Conservation (phyloP, 2,797 vertebrate species). For the Anas bernieri region DNA sequence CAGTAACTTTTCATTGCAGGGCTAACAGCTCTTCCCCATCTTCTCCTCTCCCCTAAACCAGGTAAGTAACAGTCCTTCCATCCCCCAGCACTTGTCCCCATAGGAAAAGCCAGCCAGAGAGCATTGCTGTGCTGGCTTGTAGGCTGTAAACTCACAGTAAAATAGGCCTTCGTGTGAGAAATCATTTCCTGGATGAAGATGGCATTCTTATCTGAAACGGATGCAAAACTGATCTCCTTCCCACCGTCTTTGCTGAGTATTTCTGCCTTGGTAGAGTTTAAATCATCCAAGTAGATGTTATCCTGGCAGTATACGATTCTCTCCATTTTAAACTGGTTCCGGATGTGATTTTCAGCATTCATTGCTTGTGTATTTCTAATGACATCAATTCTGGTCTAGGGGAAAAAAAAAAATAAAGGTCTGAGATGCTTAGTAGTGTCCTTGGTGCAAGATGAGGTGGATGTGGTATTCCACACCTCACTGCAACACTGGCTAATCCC, state of each 20-base stretch:
- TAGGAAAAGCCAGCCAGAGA: not conserved
- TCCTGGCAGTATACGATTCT: slow-evolving; percentile 88
- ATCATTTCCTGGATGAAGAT: slow-evolving; percentile 77
- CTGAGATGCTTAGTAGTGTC: not conserved
- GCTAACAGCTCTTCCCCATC: not conserved
- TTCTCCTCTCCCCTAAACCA: not conserved
- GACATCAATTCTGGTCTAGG: slow-evolving; percentile 82
- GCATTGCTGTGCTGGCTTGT: fast-evolving
- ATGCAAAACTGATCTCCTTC: fast-evolving
- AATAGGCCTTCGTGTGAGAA: slow-evolving; percentile 83
- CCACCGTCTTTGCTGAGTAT: fast-evolving
- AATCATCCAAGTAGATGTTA: slow-evolving; percentile 66
- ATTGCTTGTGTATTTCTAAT: slow-evolving; percentile 76
- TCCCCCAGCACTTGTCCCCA: fast-evolving
- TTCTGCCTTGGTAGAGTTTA: slow-evolving; percentile 27
- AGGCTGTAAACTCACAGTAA: slow-evolving; percentile 73
- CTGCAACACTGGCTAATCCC: not conserved
- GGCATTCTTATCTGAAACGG: not conserved
- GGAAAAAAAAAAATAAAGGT: not conserved
- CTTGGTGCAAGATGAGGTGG: not conserved
- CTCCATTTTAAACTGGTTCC: slow-evolving; percentile 89
- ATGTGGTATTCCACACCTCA: not conserved
- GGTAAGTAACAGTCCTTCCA: not conserved
- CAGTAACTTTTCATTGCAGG: not conserved
- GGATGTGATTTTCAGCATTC: slow-evolving; percentile 76